Percentiles rank a stretch among this genome's conserved stretches.
phyloP scores from a whole-genome alignment of 2,113 vertebrate genomes.

The Galbula dea region DNA sequence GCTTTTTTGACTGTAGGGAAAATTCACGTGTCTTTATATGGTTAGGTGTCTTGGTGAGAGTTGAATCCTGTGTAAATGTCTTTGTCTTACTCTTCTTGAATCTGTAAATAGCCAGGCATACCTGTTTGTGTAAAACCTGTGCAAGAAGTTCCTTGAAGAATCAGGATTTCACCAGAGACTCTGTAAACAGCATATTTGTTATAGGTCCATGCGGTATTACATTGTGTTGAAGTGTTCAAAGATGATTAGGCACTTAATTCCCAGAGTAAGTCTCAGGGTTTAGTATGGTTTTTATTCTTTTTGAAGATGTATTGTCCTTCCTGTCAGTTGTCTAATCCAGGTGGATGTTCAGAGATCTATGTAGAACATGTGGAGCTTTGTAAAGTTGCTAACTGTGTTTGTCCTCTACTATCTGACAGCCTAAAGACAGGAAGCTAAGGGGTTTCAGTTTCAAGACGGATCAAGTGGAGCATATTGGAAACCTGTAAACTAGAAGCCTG shows the following conservation, averaged over 20 bases:
- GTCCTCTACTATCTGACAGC: neutral
- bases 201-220: neutral
- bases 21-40: neutral
- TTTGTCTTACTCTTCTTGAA: neutral
- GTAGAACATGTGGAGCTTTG: neutral
- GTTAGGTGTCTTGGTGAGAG: neutral
- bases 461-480: conserved; percentile 43
- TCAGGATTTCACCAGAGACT: neutral
- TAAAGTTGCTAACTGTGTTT: neutral
- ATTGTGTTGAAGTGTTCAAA: neutral
- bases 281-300: neutral
- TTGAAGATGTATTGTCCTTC: neutral
- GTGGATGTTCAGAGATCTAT: neutral
- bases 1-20: neutral
- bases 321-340: neutral
- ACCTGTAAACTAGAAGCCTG: conserved; percentile 42
- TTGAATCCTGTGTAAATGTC: neutral
- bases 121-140: neutral
- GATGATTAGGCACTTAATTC: neutral
- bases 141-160: neutral
- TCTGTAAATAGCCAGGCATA: neutral
- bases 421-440: conserved; percentile 2
- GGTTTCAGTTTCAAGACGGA: conserved; percentile 50
- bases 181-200: neutral
- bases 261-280: neutral